Percentiles rank a stretch among this genome's conserved stretches.
Conservation (phyloP, 2,888 invertebrate genomes). For the Drosophila paracracens region DNA sequence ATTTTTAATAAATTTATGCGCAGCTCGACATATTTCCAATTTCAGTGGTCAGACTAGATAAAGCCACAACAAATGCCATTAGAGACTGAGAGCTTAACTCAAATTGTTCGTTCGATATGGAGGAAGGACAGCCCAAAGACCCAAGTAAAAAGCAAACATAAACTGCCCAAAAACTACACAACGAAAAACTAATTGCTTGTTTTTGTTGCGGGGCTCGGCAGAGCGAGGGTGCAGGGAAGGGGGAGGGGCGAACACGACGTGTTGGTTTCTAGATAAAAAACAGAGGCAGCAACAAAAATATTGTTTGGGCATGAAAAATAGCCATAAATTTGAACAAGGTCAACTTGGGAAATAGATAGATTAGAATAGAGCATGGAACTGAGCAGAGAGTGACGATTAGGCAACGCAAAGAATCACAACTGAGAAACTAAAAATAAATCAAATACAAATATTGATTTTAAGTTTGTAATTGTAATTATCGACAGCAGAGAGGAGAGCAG, state of each 20-base stretch:
- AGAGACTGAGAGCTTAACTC: slow-evolving; percentile 17
- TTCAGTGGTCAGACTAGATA: slow-evolving; percentile 13
- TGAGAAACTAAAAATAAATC: slow-evolving; percentile 23
- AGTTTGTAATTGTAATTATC: slow-evolving; percentile 25
- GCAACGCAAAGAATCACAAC: slow-evolving; percentile 49
- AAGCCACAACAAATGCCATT: slow-evolving; percentile 27
- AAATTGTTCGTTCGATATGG: slow-evolving; percentile 17
- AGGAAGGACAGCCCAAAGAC: slow-evolving; percentile 19
- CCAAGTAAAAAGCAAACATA: slow-evolving; percentile 17
- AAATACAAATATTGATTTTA: slow-evolving; percentile 57
- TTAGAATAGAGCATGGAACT: slow-evolving; percentile 1
- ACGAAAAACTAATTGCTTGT: slow-evolving; percentile 42
- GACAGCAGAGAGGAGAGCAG: not conserved
- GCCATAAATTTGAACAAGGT: slow-evolving; percentile 72
- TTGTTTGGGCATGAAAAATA: slow-evolving; percentile 41
- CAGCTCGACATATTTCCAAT: slow-evolving; percentile 8
- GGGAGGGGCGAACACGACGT: slow-evolving; percentile 31
- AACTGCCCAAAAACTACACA: slow-evolving; percentile 16
- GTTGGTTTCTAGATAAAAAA: slow-evolving; percentile 71
- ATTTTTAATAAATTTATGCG: slow-evolving; percentile 26
- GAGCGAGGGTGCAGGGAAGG: not conserved
- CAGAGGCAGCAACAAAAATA: slow-evolving; percentile 24
- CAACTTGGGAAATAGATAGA: slow-evolving; percentile 50
- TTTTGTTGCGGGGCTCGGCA: slow-evolving; percentile 15
- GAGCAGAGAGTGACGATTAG: slow-evolving; percentile 49